Evolutionary conservation across 2,113 vertebrate genomes (phyloP), one percentile per base, ranked within the genome.

Genomic region (Sylvietta virens): DNA sequence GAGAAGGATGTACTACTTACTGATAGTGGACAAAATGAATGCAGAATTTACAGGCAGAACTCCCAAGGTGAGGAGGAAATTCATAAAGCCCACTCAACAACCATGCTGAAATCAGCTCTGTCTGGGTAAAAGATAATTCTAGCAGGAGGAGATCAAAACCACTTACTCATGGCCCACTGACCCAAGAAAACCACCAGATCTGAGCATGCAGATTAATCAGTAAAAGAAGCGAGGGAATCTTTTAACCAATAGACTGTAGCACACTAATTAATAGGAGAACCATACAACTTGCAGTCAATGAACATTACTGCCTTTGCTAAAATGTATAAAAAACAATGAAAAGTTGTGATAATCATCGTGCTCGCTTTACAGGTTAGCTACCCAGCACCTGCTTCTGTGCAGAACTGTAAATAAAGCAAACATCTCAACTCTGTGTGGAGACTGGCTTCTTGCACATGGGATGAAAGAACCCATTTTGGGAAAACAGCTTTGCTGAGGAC

Each of bases 351-450:
- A 33, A 18, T 23, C 10, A 17, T 37, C 0, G 0, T 50, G 8
- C 17, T 57, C 31, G 11, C 12, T 37, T 64, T 50, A 24, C 0
- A 0, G 18, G 12, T 28, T 73, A 51, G 8, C 9, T 10, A n/a
- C 31, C 5, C 37, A 33, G 15, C 27, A 33, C 8, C 4, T 4
- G 15, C 23, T 72, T 16, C 44, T n/a, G 12, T 37, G 51, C 19
- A 65, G 15, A 15, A 8, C 15, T 37, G 18, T 13, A 64, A 57
- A 37, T 16, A 51, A 50, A 44, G 23, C 14, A 50, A 56, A 48
- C 40, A 31, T 14, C 22, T n/a, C 1, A 0, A 7, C 28, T 40
- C 42, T 73, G 10, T 48, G 19, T 21, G 21, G 7, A 13, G 11
- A 50, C 14, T 50, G 13, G 31, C 21, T 58, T 33, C 31, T 64